Evolutionary conservation across 2,888 invertebrate species (phyloP).

Genomic region (Imbricaverruca yamaguchii): DNA sequence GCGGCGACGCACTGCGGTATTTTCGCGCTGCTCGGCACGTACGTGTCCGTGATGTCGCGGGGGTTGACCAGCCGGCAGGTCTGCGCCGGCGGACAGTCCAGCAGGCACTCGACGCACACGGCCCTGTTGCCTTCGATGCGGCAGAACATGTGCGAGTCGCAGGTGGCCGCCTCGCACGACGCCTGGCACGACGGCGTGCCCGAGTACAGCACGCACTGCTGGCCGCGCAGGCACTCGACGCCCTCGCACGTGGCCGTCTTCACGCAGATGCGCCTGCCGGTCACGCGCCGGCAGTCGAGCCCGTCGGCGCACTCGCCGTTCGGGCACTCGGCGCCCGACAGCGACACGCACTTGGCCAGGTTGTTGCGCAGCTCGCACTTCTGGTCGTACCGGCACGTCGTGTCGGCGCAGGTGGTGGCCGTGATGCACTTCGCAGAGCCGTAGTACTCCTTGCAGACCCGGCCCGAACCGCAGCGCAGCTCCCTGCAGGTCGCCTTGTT

Average conservation of each 20-base stretch:
- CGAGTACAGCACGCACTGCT: background rate
- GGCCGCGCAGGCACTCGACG: background rate
- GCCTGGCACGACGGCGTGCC: background rate
- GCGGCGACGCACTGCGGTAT: background rate
- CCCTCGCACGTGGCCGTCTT: background rate
- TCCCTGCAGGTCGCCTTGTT: background rate
- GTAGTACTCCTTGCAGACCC: background rate
- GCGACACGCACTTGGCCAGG: constrained; percentile 4
- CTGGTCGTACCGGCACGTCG: background rate
- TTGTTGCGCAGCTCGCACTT: background rate
- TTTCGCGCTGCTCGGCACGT: background rate
- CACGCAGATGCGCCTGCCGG: background rate
- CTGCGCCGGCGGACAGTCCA: background rate
- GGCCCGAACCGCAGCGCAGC: background rate
- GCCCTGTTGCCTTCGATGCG: background rate
- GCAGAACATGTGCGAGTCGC: background rate
- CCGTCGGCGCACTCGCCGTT: background rate
- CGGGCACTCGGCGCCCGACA: background rate
- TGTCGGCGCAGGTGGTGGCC: background rate
- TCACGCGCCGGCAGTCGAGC: background rate
- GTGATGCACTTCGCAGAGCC: constrained; percentile 14
- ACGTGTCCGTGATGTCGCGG: background rate
- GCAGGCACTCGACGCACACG: background rate
- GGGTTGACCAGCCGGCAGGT: background rate
- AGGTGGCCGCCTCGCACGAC: background rate